Evolutionary conservation across 2,797 vertebrate species (phyloP).

Genomic region (Aselliscus stoliczkanus): DNA sequence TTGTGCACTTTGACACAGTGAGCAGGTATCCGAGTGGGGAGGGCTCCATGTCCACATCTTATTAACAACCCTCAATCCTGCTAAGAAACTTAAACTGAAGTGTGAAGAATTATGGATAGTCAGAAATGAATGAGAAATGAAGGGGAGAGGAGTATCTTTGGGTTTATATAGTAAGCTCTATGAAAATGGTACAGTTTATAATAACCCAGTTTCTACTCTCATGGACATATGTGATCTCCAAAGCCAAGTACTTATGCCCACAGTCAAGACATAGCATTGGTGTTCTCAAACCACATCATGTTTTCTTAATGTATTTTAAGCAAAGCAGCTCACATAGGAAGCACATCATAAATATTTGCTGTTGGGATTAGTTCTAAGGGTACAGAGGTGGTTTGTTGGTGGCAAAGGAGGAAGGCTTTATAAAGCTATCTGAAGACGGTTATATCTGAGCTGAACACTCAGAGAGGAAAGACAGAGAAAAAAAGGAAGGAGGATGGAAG

Average conservation of each 20-base stretch:
- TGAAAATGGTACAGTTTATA: background rate
- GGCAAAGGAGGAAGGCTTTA: background rate
- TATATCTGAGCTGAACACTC: background rate
- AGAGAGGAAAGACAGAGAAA: background rate
- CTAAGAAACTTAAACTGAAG: background rate
- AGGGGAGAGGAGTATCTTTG: background rate
- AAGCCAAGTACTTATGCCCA: background rate
- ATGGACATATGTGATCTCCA: background rate
- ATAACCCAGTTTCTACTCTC: background rate
- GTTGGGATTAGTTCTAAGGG: background rate
- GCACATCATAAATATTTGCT: constrained; percentile 35
- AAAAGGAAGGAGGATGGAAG: no score
- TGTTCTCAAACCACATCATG: constrained; percentile 44
- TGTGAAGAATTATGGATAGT: background rate
- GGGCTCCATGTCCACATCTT: background rate
- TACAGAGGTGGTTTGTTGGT: background rate
- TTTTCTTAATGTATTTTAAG: constrained; percentile 56
- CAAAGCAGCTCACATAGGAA: background rate
- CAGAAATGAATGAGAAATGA: background rate
- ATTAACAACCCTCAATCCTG: background rate
- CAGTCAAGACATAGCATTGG: background rate
- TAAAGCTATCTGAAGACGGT: background rate
- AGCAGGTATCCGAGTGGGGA: background rate
- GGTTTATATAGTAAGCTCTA: background rate
- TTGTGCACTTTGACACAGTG: accelerated